phyloP scores from a whole-genome alignment of 2,888 invertebrate species.

The Heliconius hortense region DNA sequence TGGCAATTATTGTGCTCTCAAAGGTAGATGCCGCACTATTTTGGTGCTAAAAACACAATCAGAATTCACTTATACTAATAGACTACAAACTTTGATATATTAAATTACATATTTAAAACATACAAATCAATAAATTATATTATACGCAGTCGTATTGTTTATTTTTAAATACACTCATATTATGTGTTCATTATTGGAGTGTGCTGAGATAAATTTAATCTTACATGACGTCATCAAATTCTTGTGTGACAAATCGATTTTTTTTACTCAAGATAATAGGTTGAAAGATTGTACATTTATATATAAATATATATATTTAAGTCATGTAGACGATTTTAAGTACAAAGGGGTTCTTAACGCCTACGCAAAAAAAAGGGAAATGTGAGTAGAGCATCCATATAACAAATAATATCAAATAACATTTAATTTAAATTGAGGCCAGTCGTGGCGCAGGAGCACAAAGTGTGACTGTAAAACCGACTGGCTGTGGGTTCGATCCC shows the following conservation, averaged over 20 bases:
- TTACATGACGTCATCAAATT: background rate
- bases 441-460: no score
- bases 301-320: no score
- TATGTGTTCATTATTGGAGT: background rate
- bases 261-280: background rate
- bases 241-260: constrained; percentile 1
- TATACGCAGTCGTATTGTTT: background rate
- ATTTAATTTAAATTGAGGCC: background rate
- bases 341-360: background rate
- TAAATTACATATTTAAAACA: no score
- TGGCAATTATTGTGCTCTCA: background rate
- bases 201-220: background rate
- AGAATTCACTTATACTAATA: background rate
- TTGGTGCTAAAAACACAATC: background rate
- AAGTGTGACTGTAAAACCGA: no score
- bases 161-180: background rate
- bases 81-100: background rate
- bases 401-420: background rate
- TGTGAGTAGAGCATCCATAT: background rate
- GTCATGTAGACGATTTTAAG: background rate
- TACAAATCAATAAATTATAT: no score
- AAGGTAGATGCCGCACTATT: background rate
- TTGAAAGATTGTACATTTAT: background rate
- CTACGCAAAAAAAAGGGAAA: background rate
- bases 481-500: no score